phyloP scores from a whole-genome alignment of 2,888 invertebrate genomes.

The Amiota minor region DNA sequence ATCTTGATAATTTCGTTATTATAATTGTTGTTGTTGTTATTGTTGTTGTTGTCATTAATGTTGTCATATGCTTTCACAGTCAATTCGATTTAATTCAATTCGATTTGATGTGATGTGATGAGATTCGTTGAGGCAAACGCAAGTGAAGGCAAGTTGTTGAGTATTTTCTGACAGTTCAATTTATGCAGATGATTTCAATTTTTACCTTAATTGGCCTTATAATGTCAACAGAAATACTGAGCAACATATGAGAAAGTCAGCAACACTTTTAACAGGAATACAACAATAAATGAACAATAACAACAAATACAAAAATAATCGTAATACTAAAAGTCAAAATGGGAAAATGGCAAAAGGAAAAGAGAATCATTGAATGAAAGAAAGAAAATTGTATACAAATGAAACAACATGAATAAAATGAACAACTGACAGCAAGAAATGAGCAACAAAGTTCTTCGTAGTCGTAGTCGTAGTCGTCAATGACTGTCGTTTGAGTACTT shows the following conservation, averaged over 20 bases:
- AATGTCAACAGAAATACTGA: constrained; percentile 19
- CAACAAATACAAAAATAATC: background rate
- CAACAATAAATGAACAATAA: background rate
- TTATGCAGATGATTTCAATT: constrained; percentile 19
- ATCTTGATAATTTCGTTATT: constrained; percentile 19
- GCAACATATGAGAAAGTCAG: background rate
- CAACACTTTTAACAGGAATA: background rate
- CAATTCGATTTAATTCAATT: constrained; percentile 1
- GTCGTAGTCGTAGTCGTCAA: background rate
- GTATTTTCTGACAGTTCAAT: constrained; percentile 14
- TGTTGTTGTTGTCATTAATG: too few species aligned
- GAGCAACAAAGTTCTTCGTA: background rate
- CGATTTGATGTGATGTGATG: background rate
- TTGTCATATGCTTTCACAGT: too few species aligned
- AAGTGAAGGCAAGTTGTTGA: background rate
- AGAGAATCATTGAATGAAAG: too few species aligned
- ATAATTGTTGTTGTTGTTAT: background rate
- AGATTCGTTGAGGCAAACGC: background rate
- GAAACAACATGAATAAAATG: background rate
- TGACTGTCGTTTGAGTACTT: background rate
- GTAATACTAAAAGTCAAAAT: background rate
- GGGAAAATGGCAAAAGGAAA: constrained; percentile 2
- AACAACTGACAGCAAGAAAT: constrained; percentile 17
- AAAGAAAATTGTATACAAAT: background rate
- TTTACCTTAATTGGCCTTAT: constrained; percentile 27